Percentiles rank a stretch among this genome's conserved stretches.
phyloP scores from a whole-genome alignment of 2,888 invertebrate genomes.

The Chesias legatella region DNA sequence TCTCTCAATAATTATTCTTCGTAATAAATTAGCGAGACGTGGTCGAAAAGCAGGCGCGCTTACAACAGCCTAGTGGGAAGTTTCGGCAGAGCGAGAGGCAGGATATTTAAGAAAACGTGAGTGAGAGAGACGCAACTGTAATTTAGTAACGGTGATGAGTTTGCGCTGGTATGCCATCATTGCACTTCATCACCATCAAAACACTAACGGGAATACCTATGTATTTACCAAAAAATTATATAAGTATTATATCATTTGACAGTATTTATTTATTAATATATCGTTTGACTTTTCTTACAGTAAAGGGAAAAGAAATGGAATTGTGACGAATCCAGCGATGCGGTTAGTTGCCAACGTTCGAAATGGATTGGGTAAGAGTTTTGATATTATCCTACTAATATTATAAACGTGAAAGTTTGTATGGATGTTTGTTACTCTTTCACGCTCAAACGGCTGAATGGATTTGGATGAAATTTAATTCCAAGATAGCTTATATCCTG shows the following conservation, averaged over 20 bases:
- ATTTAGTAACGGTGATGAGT: constrained; percentile 13
- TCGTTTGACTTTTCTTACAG: constrained; percentile 66
- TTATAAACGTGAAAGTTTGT: no score
- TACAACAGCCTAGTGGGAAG: constrained; percentile 64
- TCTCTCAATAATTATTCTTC: no score
- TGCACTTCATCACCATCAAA: constrained; percentile 6
- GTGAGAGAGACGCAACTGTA: constrained; percentile 39
- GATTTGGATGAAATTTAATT: no score
- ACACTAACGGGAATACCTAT: no score
- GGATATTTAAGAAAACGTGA: constrained; percentile 74
- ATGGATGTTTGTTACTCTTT: no score
- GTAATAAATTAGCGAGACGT: constrained; percentile 37
- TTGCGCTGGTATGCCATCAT: not conserved
- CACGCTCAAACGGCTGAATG: no score
- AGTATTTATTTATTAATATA: not conserved
- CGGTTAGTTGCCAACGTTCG: constrained; percentile 88
- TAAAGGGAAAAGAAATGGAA: constrained; percentile 90
- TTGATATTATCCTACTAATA: no score
- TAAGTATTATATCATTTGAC: no score
- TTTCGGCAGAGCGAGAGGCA: constrained; percentile 65
- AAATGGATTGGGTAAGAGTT: constrained; percentile 86
- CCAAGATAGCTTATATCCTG: no score
- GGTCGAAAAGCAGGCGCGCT: constrained; percentile 51
- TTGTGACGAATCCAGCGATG: constrained; percentile 92
- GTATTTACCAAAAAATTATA: no score